Percentiles rank a stretch among this genome's conserved stretches.
phyloP scores from a whole-genome alignment of 2,797 vertebrate species.

The Rhynchotus rufescens region DNA sequence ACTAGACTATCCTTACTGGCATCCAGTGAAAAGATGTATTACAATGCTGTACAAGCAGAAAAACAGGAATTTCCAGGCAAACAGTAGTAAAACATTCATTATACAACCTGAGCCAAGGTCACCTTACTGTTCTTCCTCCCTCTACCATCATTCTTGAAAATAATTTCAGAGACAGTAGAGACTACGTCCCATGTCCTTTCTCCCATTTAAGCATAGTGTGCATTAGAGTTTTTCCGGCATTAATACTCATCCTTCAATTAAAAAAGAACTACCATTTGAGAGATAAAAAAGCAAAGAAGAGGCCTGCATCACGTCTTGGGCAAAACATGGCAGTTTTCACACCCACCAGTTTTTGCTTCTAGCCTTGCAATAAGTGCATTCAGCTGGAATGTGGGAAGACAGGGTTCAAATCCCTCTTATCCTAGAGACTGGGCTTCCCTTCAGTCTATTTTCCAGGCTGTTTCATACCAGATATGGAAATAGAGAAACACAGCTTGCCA shows the following conservation, averaged over 20 bases:
- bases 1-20: neutral
- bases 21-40: neutral
- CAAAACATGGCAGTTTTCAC: neutral
- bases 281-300: neutral
- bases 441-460: neutral
- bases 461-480: neutral
- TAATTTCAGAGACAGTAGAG: neutral
- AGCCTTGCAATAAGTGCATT: neutral
- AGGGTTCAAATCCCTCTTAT: neutral
- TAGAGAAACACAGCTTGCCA: neutral
- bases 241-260: neutral
- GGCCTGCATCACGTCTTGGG: neutral
- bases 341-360: neutral
- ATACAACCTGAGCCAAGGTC: neutral
- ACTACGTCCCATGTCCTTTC: fast-evolving
- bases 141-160: neutral
- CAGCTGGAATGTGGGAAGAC: neutral
- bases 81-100: neutral
- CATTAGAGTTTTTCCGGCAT: neutral
- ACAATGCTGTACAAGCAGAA: neutral
- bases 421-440: neutral
- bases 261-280: neutral
- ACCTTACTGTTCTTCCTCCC: neutral
- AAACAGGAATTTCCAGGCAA: neutral
- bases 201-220: neutral